These are phyloP conservation scores for Epicauta chinensis DNA, from an alignment of 1,140 invertebrate genomes.

Conservation along the genomic window DNA sequence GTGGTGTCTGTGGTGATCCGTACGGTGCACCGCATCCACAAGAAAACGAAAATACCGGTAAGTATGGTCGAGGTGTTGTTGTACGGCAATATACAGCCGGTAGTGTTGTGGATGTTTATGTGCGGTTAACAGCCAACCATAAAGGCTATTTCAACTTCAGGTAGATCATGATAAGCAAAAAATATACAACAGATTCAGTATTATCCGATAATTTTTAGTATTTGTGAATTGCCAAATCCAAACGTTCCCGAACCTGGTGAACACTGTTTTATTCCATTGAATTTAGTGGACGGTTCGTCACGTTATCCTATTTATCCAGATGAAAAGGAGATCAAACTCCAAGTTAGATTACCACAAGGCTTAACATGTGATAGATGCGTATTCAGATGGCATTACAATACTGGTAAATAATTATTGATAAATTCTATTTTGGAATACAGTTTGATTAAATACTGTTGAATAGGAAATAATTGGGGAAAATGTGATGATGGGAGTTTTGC, in stretches of 20 bases:
- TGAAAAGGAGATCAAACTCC: slow-evolving; percentile 30
- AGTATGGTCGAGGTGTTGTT: slow-evolving; percentile 52
- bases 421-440: not conserved
- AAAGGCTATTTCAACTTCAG: slow-evolving; percentile 51
- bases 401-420: slow-evolving; percentile 30
- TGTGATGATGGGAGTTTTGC: slow-evolving; percentile 60
- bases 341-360: slow-evolving; percentile 40
- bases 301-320: slow-evolving; percentile 22
- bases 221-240: slow-evolving; percentile 25
- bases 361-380: slow-evolving; percentile 53
- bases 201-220: slow-evolving; percentile 8
- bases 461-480: slow-evolving; percentile 68
- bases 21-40: slow-evolving; percentile 48
- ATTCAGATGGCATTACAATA: slow-evolving; percentile 55
- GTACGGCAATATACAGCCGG: slow-evolving; percentile 42
- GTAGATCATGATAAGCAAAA: slow-evolving; percentile 6
- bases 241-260: slow-evolving; percentile 25
- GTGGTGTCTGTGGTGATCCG: slow-evolving; percentile 55
- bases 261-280: slow-evolving; percentile 21
- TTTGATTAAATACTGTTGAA: no score
- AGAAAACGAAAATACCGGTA: slow-evolving; percentile 56
- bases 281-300: slow-evolving; percentile 7
- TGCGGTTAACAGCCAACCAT: slow-evolving; percentile 51
- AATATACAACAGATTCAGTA: not conserved
- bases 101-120: slow-evolving; percentile 38